Conservation (phyloP, 2,888 invertebrate genomes). For the Ectemnius continuus region DNA sequence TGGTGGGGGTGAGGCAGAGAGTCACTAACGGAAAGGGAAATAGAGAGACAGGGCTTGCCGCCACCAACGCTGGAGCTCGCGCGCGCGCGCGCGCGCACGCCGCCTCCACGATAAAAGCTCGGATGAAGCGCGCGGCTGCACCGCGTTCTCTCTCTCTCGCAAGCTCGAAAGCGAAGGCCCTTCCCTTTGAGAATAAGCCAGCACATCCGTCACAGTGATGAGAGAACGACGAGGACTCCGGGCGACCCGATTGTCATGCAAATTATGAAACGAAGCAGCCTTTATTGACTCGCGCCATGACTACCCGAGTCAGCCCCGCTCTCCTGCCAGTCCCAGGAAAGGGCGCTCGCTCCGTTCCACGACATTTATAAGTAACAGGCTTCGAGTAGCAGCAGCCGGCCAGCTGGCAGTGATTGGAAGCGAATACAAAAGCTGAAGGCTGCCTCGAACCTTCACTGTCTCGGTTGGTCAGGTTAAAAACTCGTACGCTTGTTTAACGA, state of each 20-base stretch:
- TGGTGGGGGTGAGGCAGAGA: background rate
- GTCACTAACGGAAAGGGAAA: slow-evolving; percentile 28
- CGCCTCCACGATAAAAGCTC: slow-evolving; percentile 54
- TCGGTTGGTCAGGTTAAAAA: too few species aligned
- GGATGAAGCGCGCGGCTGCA: slow-evolving; percentile 46
- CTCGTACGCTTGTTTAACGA: slow-evolving; percentile 1
- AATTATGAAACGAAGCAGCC: slow-evolving; percentile 64
- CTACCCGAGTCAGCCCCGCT: slow-evolving; percentile 4
- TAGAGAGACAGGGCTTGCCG: slow-evolving; percentile 37
- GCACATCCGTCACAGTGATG: slow-evolving; percentile 55
- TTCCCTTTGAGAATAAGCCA: slow-evolving; percentile 59
- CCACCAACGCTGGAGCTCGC: background rate
- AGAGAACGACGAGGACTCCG: slow-evolving; percentile 50
- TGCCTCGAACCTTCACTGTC: too few species aligned
- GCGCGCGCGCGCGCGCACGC: background rate
- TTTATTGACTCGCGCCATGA: slow-evolving; percentile 61
- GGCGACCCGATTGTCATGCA: slow-evolving; percentile 70
- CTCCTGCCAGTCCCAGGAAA: background rate
- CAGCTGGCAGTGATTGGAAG: too few species aligned
- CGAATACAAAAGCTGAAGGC: too few species aligned
- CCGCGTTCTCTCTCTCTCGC: slow-evolving; percentile 15
- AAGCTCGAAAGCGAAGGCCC: slow-evolving; percentile 45
- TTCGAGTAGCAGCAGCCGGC: too few species aligned
- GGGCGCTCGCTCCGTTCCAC: too few species aligned
- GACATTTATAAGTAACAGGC: too few species aligned